Conservation (phyloP, 2,888 invertebrate genomes). For the Callyntrura guangdongensis region DNA sequence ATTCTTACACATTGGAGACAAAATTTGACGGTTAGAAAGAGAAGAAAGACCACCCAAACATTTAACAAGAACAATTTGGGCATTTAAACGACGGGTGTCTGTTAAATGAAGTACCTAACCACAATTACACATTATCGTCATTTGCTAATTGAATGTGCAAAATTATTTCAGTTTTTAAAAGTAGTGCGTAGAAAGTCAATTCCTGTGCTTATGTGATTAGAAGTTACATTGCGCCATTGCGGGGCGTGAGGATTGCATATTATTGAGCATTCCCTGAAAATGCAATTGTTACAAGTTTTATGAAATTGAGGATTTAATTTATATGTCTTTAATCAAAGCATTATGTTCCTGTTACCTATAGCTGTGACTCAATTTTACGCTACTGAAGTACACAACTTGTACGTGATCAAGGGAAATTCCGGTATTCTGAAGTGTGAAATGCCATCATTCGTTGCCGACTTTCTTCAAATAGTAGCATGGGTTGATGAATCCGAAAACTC, state of each 20-base stretch:
- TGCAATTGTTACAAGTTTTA: too few species aligned
- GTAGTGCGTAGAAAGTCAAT: too few species aligned
- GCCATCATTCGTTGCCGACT: slow-evolving; percentile 87
- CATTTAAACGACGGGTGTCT: slow-evolving; percentile 57
- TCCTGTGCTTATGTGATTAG: too few species aligned
- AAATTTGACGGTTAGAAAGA: slow-evolving; percentile 70
- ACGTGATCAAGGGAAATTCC: slow-evolving; percentile 86
- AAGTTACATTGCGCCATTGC: too few species aligned
- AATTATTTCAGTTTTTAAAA: background rate
- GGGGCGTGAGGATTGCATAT: too few species aligned
- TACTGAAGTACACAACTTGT: slow-evolving; percentile 95
- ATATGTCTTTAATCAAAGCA: too few species aligned
- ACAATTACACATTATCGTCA: too few species aligned
- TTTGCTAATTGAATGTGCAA: background rate
- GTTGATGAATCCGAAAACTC: slow-evolving; percentile 86
- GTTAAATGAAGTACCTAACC: too few species aligned
- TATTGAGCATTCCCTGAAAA: too few species aligned
- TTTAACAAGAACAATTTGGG: slow-evolving; percentile 50
- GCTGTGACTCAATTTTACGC: slow-evolving; percentile 96
- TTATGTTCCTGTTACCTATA: too few species aligned
- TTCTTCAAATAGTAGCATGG: slow-evolving; percentile 86
- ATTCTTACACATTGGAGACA: slow-evolving; percentile 78
- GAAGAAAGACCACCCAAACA: background rate
- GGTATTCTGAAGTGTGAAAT: slow-evolving; percentile 87
- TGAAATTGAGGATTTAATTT: too few species aligned